Conservation (phyloP, 2,113 vertebrate species). For the Pleuronectes platessa region DNA sequence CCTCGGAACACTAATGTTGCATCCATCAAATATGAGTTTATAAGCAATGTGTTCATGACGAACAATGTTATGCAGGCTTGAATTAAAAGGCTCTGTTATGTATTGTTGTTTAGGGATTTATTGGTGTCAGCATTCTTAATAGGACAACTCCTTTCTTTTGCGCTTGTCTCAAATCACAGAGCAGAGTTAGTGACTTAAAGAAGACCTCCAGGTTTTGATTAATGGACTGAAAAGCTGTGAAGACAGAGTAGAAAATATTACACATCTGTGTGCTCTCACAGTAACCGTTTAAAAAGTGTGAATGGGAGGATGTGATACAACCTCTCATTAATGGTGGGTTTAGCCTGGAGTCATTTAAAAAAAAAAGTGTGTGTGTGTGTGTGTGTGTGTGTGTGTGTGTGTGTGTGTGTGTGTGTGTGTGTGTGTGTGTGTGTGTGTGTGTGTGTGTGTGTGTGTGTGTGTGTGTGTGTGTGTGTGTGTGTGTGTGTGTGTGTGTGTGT, state of each 20-base stretch:
- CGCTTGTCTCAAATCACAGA: conserved; percentile 5
- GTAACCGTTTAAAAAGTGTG: conserved; percentile 64
- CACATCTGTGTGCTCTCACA: conserved; percentile 26
- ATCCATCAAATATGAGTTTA: not conserved
- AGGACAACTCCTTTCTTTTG: not conserved
- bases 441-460: conserved; percentile 6
- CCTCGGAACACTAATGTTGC: not conserved
- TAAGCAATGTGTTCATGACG: not conserved
- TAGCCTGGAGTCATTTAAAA: conserved; percentile 27
- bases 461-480: not conserved
- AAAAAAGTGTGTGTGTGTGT: conserved; percentile 20
- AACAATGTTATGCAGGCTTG: conserved; percentile 8
- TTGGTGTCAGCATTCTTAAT: not conserved
- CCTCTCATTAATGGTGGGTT: conserved; percentile 40
- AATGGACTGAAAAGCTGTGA: conserved; percentile 16
- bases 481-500: conserved; percentile 10
- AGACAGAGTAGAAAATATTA: conserved; percentile 28
- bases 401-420: not conserved
- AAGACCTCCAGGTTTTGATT: not conserved
- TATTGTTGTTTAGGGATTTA: conserved; percentile 1
- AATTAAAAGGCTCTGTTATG: not conserved
- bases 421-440: conserved; percentile 10
- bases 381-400: not conserved
- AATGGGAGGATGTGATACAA: conserved; percentile 56
- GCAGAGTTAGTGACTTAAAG: conserved; percentile 18